A percentile compares a stretch with the other conserved stretches of the same genome.
Conservation (phyloP, 2,888 invertebrate species). For the Mesorhabditis belari region DNA sequence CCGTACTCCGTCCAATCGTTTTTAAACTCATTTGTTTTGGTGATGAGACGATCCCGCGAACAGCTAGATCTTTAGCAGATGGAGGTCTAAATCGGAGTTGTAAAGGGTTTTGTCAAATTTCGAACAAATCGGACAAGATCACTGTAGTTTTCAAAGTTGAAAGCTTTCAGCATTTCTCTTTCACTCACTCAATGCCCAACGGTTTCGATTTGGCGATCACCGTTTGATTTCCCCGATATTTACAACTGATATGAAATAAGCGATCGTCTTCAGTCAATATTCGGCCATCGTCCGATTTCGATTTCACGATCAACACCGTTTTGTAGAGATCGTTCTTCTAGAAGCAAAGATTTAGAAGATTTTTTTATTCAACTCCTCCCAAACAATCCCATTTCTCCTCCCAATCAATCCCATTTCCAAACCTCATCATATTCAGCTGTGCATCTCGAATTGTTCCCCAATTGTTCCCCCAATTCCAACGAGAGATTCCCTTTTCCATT, state of each 20-base stretch:
- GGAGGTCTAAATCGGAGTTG: background rate
- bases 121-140: too few species aligned
- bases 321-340: background rate
- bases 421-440: background rate
- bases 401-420: too few species aligned
- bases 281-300: background rate
- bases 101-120: too few species aligned
- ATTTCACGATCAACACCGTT: background rate
- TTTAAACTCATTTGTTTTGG: background rate
- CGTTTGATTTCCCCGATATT: background rate
- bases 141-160: too few species aligned
- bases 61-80: background rate
- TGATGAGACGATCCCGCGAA: background rate
- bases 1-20: background rate
- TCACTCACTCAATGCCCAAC: background rate
- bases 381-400: too few species aligned
- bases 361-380: too few species aligned
- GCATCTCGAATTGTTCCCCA: background rate
- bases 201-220: background rate
- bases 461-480: background rate
- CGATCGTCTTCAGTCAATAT: background rate
- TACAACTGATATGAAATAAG: background rate
- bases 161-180: background rate
- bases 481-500: background rate
- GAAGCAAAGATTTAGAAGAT: background rate